Percentiles rank a stretch among this genome's conserved stretches.
These are phyloP conservation scores for Hydrozoanthus tunicans DNA, from an alignment of 64 coral and sea anemone species.

Conservation along the genomic window DNA sequence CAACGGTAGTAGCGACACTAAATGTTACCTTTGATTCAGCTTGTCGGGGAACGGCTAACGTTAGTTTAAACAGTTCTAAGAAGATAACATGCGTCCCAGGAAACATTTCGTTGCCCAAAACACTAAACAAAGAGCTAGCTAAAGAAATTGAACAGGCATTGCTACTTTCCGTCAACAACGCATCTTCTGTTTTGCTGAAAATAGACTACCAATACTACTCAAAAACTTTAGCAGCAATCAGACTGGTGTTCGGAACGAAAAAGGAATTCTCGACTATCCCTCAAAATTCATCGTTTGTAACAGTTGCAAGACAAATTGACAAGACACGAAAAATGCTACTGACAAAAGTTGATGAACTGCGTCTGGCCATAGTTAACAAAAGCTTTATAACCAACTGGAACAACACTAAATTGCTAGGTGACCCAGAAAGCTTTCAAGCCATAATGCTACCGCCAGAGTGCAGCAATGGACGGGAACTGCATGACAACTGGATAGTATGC, in stretches of 20 bases:
- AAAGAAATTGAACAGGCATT: background rate
- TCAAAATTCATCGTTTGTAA: background rate
- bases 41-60: too few species aligned
- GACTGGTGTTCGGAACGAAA: background rate
- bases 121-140: background rate
- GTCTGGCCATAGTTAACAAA: background rate
- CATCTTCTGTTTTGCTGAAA: background rate
- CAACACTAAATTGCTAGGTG: background rate
- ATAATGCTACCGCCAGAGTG: background rate
- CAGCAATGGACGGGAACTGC: background rate
- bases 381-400: background rate
- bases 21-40: background rate
- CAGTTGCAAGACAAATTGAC: background rate
- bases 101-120: background rate
- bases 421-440: background rate
- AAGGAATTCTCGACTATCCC: background rate
- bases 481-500: conserved; percentile 14
- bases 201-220: background rate
- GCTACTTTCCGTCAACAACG: background rate
- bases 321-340: background rate
- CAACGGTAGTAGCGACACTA: background rate
- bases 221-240: background rate
- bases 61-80: too few species aligned
- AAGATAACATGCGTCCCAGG: background rate
- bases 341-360: background rate